Base-by-base conservation (phyloP, 2,888 invertebrate species). In the Amiota communis region DNA sequence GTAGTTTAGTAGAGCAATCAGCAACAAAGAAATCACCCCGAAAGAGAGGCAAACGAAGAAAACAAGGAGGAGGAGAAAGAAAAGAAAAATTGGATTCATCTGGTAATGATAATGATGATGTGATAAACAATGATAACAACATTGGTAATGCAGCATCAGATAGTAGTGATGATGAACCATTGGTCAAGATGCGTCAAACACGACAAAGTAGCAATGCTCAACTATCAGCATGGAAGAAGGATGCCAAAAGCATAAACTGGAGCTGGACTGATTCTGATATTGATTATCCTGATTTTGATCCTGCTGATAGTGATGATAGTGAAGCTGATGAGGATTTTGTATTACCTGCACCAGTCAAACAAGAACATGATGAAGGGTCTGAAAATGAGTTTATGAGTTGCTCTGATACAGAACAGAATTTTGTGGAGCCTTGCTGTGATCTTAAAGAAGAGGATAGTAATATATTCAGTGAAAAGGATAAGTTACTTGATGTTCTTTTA, bases 391-490 rank as follows among this genome's bases (percentile, higher is more conserved):
- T 36, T 6, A 36, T 36, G 3, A 75, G 75, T 20, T 84, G 86
- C 53, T 86, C 84, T 70, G 88, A 85, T 20, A 81, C 79, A 11
- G 82, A 83, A 53, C 79, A 86, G 17, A 81, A 77, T 59, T 76
- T 80, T 56, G 81, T 85, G 12, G 67, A 70, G 3, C 67, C 74
- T 11, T 76, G 72, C 2, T 48, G 75, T 11, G 74, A 47, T 15
- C 74, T 83, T 0, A 88, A 88, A 70, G 88, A 85, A 72, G 84
- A 86, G 63, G 82, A 83, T 4, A 61, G 77, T 12, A 86, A 83
- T 64, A 82, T 87, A 10, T 87, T 87, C 47, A 84, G 78, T 67
- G 86, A 88, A 36, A 87, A 88, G 63, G 88, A 87, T 71, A 83
- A 87, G 63, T 76, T 89, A 9, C 73, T 87, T 3, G 86, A 88